Percentiles rank a stretch among this genome's conserved stretches.
Conservation (phyloP, 2,113 vertebrate genomes). For the Ardeotis arabs region DNA sequence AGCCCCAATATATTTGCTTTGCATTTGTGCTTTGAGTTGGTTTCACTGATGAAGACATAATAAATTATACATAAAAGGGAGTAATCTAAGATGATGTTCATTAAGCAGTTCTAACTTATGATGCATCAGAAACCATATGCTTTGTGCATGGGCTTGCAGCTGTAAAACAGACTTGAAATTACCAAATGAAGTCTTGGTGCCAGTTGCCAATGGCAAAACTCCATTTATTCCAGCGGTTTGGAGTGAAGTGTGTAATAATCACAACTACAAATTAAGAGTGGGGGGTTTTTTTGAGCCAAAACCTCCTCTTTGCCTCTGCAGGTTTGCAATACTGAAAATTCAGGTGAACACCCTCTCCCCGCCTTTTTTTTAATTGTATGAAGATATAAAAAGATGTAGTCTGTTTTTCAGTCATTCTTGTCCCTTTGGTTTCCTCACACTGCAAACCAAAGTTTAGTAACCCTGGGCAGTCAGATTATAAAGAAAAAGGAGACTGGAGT, state of each 20-base stretch:
- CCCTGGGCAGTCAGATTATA: not conserved
- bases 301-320: not conserved
- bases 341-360: fast-evolving
- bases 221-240: conserved; percentile 11
- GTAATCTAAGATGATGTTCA: not conserved
- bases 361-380: not conserved
- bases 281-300: not conserved
- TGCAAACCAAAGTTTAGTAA: not conserved
- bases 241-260: not conserved
- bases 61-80: conserved; percentile 51
- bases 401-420: not conserved
- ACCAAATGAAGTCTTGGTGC: not conserved
- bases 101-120: conserved; percentile 32
- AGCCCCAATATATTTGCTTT: conserved; percentile 42
- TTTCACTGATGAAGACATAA: conserved; percentile 56
- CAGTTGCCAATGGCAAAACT: conserved; percentile 19
- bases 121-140: conserved; percentile 37
- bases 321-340: not conserved
- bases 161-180: conserved; percentile 43
- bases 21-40: conserved; percentile 21
- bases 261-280: not conserved
- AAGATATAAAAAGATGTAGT: not conserved
- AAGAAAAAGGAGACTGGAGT: not conserved
- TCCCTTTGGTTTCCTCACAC: not conserved
- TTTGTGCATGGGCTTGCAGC: conserved; percentile 20